Percentiles rank a stretch among this genome's conserved stretches.
These are phyloP conservation scores for Escarpia spicata DNA, from an alignment of 2,888 invertebrate species.

Conservation along the genomic window DNA sequence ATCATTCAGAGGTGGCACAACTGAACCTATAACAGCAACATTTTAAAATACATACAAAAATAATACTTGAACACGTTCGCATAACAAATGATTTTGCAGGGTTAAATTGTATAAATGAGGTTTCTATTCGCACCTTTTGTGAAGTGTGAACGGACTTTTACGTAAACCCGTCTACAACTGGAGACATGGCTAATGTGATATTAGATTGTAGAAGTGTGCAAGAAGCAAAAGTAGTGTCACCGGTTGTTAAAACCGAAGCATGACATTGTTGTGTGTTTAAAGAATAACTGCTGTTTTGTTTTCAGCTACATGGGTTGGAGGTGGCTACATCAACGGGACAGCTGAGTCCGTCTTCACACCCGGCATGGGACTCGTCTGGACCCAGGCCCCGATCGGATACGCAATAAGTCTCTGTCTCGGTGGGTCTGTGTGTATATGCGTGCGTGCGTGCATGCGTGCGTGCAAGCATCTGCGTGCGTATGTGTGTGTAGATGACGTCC, in stretches of 20 bases:
- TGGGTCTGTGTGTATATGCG: constrained; percentile 28
- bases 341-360: constrained; percentile 38
- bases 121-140: too few relatives aligned
- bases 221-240: background rate
- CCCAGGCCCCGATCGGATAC: constrained; percentile 43
- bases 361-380: constrained; percentile 36
- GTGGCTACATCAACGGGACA: constrained; percentile 44
- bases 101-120: too few relatives aligned
- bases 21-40: too few relatives aligned
- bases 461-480: background rate
- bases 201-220: background rate
- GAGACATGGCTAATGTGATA: too few relatives aligned
- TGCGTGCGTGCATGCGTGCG: background rate
- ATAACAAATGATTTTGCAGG: too few relatives aligned
- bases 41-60: too few relatives aligned
- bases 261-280: background rate
- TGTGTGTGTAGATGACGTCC: too few relatives aligned
- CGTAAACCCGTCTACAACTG: too few relatives aligned
- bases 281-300: background rate
- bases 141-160: too few relatives aligned
- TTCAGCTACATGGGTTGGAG: constrained; percentile 44
- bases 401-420: constrained; percentile 44
- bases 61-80: too few relatives aligned
- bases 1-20: too few relatives aligned
- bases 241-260: background rate